Percentiles rank a stretch among this genome's conserved stretches.
Evolutionary conservation across 1,140 invertebrate species (phyloP).

Genomic region (Globodera rostochiensis): DNA sequence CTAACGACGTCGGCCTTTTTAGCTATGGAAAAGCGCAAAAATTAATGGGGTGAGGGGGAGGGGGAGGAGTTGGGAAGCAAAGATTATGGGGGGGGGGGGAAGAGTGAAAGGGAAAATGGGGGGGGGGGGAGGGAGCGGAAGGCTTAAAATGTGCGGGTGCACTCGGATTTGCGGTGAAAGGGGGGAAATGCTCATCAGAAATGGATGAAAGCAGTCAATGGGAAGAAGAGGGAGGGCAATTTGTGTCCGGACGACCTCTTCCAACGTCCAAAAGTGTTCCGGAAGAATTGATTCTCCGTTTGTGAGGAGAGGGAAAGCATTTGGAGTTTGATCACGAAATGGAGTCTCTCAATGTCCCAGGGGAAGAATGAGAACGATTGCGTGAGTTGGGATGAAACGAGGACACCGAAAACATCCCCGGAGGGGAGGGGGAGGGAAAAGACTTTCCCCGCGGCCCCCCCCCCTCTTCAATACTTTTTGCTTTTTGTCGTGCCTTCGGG

Average conservation of each 20-base stretch:
- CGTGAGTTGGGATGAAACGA: no score
- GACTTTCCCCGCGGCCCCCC: not conserved
- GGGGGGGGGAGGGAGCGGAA: no score
- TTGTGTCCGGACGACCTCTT: not conserved
- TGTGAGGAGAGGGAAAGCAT: no score
- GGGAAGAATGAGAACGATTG: not conserved
- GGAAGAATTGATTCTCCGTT: no score
- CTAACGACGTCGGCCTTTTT: no score
- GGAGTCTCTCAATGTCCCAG: not conserved
- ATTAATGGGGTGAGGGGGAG: not conserved
- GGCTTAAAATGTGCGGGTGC: no score
- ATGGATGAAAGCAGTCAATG: slow-evolving; percentile 5
- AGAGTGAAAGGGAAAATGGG: no score
- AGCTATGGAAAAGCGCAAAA: not conserved
- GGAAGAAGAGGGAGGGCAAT: not conserved
- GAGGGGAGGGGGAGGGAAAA: not conserved
- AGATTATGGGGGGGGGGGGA: not conserved
- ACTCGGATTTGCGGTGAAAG: slow-evolving; percentile 2
- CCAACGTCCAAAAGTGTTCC: no score
- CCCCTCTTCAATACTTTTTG: not conserved
- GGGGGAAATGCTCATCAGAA: slow-evolving; percentile 15
- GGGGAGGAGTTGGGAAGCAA: not conserved
- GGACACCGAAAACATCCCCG: no score
- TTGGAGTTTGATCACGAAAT: slow-evolving; percentile 6
- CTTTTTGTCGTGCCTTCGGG: slow-evolving; percentile 2